These are phyloP conservation scores for Petaurus breviceps DNA, from an alignment of 2,113 vertebrate species.

Conservation along the genomic window DNA sequence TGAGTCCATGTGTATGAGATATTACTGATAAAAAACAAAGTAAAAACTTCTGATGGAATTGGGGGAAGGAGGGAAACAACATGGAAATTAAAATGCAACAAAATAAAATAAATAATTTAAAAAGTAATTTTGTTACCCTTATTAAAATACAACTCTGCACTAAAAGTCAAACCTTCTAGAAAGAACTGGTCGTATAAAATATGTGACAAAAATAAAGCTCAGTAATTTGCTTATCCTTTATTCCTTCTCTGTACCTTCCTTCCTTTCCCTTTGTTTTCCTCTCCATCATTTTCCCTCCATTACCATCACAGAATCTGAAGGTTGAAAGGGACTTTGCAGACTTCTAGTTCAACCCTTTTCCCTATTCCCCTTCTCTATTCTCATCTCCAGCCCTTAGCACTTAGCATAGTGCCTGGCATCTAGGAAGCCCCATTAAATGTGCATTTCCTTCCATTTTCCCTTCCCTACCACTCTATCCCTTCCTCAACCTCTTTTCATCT, in stretches of 20 bases:
- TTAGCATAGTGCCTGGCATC: neutral
- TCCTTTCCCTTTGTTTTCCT: neutral
- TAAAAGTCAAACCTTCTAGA: neutral
- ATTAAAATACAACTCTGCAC: neutral
- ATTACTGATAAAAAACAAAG: no score
- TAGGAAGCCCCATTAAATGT: neutral
- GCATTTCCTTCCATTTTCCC: neutral
- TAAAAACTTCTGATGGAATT: no score
- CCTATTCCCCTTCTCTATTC: neutral
- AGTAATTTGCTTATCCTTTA: neutral
- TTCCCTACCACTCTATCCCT: neutral
- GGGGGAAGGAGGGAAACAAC: no score
- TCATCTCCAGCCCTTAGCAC: neutral
- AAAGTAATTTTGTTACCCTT: neutral
- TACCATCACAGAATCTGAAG: neutral
- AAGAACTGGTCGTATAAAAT: neutral
- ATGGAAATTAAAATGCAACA: no score
- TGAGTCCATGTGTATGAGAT: no score
- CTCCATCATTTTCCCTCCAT: neutral
- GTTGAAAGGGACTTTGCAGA: neutral
- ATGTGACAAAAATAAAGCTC: neutral
- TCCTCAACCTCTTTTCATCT: neutral
- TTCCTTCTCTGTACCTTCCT: neutral
- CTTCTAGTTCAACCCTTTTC: neutral
- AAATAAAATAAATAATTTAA: no score